phyloP scores from a whole-genome alignment of 1,140 invertebrate genomes.

The Drosophila repleta region DNA sequence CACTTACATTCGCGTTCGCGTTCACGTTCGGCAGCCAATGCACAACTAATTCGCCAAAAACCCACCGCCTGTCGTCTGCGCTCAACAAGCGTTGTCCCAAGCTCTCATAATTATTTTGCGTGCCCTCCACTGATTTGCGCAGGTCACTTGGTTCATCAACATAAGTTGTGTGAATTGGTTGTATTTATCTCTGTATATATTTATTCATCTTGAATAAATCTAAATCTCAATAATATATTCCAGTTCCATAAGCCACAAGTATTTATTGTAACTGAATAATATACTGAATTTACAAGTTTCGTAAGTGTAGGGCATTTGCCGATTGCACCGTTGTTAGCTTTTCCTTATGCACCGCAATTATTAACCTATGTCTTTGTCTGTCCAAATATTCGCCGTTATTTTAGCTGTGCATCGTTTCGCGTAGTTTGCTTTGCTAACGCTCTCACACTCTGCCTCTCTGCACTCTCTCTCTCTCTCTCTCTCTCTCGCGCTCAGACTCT shows the following conservation, averaged over 20 bases:
- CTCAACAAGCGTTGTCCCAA: constrained; percentile 23
- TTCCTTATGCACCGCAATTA: constrained; percentile 19
- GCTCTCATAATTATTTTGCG: constrained; percentile 45
- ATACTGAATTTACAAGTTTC: not conserved
- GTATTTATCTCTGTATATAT: too few relatives aligned
- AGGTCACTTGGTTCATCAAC: not conserved
- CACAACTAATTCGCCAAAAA: constrained; percentile 63
- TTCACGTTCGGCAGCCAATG: constrained; percentile 55
- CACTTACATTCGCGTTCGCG: constrained; percentile 24
- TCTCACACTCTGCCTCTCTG: not conserved
- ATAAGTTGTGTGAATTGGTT: not conserved
- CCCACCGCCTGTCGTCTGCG: constrained; percentile 55
- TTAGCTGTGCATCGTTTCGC: constrained; percentile 16
- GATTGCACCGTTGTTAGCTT: not conserved
- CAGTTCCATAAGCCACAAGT: too few relatives aligned
- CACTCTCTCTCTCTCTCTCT: constrained; percentile 3
- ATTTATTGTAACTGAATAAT: not conserved
- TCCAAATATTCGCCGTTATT: constrained; percentile 36
- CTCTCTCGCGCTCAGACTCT: not conserved
- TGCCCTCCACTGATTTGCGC: constrained; percentile 18
- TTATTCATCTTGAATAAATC: too few relatives aligned
- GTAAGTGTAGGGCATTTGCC: constrained; percentile 3
- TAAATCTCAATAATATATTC: too few relatives aligned
- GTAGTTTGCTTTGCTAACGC: constrained; percentile 16
- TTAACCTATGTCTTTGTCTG: constrained; percentile 41